Percentiles rank a stretch among this genome's conserved stretches.
Conservation (phyloP, 1,140 invertebrate genomes). For the Cryptotermes secundus region DNA sequence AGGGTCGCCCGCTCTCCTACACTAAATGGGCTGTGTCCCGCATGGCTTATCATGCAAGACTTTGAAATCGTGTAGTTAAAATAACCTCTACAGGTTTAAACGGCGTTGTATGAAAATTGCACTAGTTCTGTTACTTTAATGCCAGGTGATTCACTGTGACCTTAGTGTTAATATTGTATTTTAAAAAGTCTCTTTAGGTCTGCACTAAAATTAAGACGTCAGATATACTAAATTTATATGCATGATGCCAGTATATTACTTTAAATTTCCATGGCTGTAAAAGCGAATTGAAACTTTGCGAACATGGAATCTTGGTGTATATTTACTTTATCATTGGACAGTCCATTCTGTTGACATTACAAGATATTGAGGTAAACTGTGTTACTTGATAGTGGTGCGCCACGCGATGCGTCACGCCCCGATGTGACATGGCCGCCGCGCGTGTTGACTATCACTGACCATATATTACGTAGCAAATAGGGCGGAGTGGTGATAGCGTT, state of each 20-base stretch:
- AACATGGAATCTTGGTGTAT: background rate
- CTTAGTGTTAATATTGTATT: background rate
- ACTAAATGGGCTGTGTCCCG: too few relatives aligned
- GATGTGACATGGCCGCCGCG: background rate
- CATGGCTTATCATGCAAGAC: too few relatives aligned
- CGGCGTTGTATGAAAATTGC: background rate
- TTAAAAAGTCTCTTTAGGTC: background rate
- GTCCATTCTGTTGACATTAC: conserved; percentile 27
- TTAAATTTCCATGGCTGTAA: background rate
- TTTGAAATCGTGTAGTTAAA: too few relatives aligned
- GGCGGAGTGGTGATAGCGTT: conserved; percentile 16
- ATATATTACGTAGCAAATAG: conserved; percentile 23
- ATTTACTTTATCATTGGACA: background rate
- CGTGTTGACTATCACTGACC: conserved; percentile 22
- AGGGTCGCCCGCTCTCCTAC: too few relatives aligned
- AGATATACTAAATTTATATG: background rate
- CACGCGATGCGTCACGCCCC: conserved; percentile 19
- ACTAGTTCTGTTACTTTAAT: background rate
- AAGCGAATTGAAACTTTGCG: background rate
- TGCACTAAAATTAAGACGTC: background rate
- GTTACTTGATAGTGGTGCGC: background rate
- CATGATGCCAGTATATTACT: background rate
- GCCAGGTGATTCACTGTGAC: background rate
- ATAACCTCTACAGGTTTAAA: background rate
- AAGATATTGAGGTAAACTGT: conserved; percentile 19